Percentiles rank a stretch among this genome's conserved stretches.
phyloP scores from a whole-genome alignment of 2,888 invertebrate species.

The Drosophila tripunctata region DNA sequence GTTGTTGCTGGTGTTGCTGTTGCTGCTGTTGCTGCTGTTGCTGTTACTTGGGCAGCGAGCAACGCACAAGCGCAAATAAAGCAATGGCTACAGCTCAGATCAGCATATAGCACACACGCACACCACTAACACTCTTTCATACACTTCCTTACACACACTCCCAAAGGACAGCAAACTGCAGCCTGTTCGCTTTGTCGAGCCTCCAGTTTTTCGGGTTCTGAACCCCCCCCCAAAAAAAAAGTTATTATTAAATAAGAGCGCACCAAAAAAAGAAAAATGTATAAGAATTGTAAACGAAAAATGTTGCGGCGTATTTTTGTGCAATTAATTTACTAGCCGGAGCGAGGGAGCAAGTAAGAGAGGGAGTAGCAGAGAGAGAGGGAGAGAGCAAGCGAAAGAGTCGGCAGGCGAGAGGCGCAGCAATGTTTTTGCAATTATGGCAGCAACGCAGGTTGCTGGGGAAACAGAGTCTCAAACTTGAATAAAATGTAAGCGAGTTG shows the following conservation, averaged over 20 bases:
- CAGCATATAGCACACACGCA: neutral
- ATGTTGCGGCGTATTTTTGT: slow-evolving; percentile 63
- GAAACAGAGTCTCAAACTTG: slow-evolving; percentile 3
- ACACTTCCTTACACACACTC: slow-evolving; percentile 9
- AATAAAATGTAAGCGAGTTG: slow-evolving; percentile 27
- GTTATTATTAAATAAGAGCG: slow-evolving; percentile 46
- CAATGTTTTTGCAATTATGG: slow-evolving; percentile 58
- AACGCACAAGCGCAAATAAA: slow-evolving; percentile 67
- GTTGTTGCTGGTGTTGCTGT: slow-evolving; percentile 39
- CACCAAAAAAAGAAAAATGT: slow-evolving; percentile 21
- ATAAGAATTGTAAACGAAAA: slow-evolving; percentile 40
- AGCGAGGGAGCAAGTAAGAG: neutral
- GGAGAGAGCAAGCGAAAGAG: neutral
- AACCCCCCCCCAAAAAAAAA: slow-evolving; percentile 18
- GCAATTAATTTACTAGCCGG: slow-evolving; percentile 57
- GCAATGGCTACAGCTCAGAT: slow-evolving; percentile 41
- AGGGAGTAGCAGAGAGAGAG: neutral
- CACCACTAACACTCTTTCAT: slow-evolving; percentile 6
- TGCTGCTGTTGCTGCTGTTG: slow-evolving; percentile 32
- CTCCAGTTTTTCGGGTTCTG: neutral
- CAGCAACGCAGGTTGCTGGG: slow-evolving; percentile 29
- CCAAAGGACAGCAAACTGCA: slow-evolving; percentile 14
- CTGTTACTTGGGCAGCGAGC: slow-evolving; percentile 38
- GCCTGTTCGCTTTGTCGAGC: slow-evolving; percentile 18
- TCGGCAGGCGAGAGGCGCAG: neutral